Evolutionary conservation across 2,797 vertebrate species (phyloP).

Genomic region (Enteromius viviparus): DNA sequence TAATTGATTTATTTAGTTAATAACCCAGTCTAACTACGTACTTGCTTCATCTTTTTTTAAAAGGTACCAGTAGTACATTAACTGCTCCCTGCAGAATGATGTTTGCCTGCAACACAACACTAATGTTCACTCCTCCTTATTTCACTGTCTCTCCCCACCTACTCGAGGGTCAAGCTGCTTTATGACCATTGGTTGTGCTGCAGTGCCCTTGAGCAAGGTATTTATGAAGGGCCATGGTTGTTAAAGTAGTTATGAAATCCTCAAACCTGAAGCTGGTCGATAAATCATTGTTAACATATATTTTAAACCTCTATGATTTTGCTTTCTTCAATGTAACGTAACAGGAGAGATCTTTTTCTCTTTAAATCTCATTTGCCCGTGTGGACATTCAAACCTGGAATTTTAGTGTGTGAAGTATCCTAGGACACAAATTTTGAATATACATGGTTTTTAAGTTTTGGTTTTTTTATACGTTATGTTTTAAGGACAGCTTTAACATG

Average conservation of each 20-base stretch:
- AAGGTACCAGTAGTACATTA: neutral
- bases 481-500: neutral
- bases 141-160: neutral
- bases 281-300: neutral
- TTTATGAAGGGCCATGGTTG: constrained; percentile 41
- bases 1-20: neutral
- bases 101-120: constrained; percentile 8
- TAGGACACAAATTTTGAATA: neutral
- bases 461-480: neutral
- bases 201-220: constrained; percentile 45
- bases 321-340: neutral
- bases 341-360: neutral
- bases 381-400: neutral
- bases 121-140: constrained; percentile 7
- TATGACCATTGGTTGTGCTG: constrained; percentile 29
- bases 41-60: neutral
- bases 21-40: neutral
- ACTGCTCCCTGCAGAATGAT: neutral
- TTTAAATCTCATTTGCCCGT: neutral
- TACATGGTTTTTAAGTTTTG: neutral
- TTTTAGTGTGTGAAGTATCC: neutral
- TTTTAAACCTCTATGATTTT: neutral
- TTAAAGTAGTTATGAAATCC: constrained; percentile 34
- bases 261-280: neutral
- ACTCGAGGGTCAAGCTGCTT: constrained; percentile 28